phyloP scores from a whole-genome alignment of 2,113 vertebrate species.

The Solea solea region DNA sequence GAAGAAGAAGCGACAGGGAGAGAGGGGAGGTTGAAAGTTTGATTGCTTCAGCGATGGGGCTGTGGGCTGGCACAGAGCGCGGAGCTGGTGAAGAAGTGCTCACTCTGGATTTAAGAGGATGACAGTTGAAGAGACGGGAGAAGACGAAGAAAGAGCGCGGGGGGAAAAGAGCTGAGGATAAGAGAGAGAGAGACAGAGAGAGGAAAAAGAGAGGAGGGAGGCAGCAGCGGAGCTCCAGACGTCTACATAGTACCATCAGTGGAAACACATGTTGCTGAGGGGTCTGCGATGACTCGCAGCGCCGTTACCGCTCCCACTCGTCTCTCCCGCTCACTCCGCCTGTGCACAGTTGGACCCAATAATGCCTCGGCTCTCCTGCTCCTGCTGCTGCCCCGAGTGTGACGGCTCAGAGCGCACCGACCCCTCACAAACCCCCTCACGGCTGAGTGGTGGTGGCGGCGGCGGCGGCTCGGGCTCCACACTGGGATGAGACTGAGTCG shows the following conservation, averaged over 20 bases:
- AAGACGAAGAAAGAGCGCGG: conserved; percentile 28
- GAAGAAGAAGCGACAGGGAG: conserved; percentile 46
- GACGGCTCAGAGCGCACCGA: conserved; percentile 39
- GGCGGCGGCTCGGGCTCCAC: background rate
- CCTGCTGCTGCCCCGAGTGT: background rate
- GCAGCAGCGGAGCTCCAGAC: conserved; percentile 37
- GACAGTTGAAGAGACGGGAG: conserved; percentile 35
- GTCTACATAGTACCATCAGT: conserved; percentile 33
- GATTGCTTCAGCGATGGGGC: conserved; percentile 36
- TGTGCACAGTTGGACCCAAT: conserved; percentile 11
- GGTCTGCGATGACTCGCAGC: conserved; percentile 47
- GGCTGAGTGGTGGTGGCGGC: too few species aligned
- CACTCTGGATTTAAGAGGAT: conserved; percentile 56
- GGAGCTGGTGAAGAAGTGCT: conserved; percentile 29
- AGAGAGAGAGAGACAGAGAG: conserved; percentile 1
- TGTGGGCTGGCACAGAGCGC: conserved; percentile 9
- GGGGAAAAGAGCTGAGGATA: conserved; percentile 5
- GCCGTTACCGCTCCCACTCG: conserved; percentile 8
- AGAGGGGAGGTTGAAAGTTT: conserved; percentile 66
- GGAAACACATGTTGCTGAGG: conserved; percentile 70
- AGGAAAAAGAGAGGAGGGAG: conserved; percentile 12
- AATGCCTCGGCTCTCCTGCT: conserved; percentile 30
- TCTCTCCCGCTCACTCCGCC: background rate
- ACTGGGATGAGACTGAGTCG: conserved; percentile 47
- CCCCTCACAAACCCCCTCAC: background rate